Conservation (phyloP, 2,797 vertebrate genomes). For the Chaenodraco wilsoni region DNA sequence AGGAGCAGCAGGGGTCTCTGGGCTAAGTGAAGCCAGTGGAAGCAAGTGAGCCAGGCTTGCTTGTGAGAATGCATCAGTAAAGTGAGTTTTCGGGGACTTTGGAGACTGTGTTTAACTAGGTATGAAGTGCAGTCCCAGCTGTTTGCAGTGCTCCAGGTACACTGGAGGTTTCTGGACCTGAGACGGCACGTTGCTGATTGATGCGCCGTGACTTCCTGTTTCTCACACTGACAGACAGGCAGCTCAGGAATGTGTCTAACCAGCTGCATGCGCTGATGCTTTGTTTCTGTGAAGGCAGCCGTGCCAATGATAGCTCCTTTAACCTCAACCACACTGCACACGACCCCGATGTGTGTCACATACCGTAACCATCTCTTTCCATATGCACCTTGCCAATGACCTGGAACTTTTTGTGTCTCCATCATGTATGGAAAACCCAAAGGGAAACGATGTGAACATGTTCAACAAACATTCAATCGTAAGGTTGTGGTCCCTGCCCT, state of each 20-base stretch:
- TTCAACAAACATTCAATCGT: too few species aligned
- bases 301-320: constrained; percentile 25
- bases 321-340: constrained; percentile 41
- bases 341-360: constrained; percentile 47
- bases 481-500: too few species aligned
- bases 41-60: constrained; percentile 17
- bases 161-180: constrained; percentile 26
- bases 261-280: constrained; percentile 48
- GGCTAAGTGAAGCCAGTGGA: constrained; percentile 35
- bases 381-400: background rate
- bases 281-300: constrained; percentile 50
- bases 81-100: constrained; percentile 19
- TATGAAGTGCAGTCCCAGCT: constrained; percentile 52
- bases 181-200: constrained; percentile 59
- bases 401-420: background rate
- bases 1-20: constrained; percentile 29
- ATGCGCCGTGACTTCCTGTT: constrained; percentile 61
- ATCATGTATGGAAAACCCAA: background rate
- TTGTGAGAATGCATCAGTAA: constrained; percentile 18
- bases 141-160: constrained; percentile 43
- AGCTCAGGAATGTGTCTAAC: constrained; percentile 57
- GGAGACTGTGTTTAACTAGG: constrained; percentile 28
- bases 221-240: constrained; percentile 58
- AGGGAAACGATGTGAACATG: background rate
- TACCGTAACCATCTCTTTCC: background rate